Evolutionary conservation across 2,797 vertebrate species (phyloP), one percentile per base, ranked within the genome.

Genomic region (Melanotaenia boesemani): DNA sequence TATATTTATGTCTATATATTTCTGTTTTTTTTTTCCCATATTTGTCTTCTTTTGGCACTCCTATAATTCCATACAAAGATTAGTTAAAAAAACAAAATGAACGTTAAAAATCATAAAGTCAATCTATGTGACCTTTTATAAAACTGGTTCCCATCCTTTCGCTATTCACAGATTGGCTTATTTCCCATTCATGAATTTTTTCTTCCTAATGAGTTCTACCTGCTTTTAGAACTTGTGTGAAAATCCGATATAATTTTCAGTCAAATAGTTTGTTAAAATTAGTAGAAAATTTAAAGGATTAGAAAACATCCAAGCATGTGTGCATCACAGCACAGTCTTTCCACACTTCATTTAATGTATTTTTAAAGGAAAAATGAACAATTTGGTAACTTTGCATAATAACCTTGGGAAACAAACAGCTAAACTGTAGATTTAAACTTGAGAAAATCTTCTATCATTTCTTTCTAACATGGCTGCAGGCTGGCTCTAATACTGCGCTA

Each of bases 401-500:
- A 44, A 18, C 41, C 15, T 18, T 44, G 41, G 16, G 44, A 46
- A n/a, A 22, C n/a, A 22, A 52, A 22, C 1, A 2, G 8, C 20
- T 8, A 10, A 11, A 52, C 9, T 22, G 20, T 50, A 9, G 20
- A 50, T 22, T 0, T 44, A n/a, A 39, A 24, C 5, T 16, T 66
- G 7, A 26, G 41, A 1, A 64, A 69, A 18, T 10, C 7, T 22
- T 48, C 12, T 48, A 20, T 32, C 10, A 0, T 32, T n/a, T 65
- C 32, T 72, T 52, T 60, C 12, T 66, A 1, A 0, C 32, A 6
- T 60, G 37, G 9, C 36, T 72, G 32, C 70, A 96, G 96, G 6
- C 69, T 84, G 12, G 79, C 76, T 1, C 72, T 88, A 86, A 79
- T 24, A 0, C 84, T 96, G 70, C 87, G 83, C 70, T 93, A 91